phyloP scores from a whole-genome alignment of 2,888 invertebrate species.

The Pilophorus perplexus region DNA sequence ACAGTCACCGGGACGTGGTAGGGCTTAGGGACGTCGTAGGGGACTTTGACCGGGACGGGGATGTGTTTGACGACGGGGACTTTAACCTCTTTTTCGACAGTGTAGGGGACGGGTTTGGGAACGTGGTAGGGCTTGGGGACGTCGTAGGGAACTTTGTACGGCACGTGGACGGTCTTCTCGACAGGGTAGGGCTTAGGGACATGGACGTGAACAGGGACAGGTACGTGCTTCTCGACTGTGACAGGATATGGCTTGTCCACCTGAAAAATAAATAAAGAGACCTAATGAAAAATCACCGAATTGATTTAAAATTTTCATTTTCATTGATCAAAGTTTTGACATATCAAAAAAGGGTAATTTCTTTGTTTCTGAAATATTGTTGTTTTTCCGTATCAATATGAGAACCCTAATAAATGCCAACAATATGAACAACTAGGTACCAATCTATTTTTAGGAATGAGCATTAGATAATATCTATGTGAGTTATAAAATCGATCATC shows the following conservation, averaged over 20 bases:
- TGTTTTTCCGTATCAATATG: too few species aligned
- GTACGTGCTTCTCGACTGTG: constrained; percentile 45
- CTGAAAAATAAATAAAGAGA: too few species aligned
- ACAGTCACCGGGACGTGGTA: constrained; percentile 45
- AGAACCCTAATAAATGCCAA: too few species aligned
- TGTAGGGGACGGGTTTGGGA: constrained; percentile 38
- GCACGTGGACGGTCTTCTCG: constrained; percentile 42
- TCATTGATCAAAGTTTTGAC: too few species aligned
- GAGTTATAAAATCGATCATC: too few species aligned
- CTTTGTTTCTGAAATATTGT: too few species aligned
- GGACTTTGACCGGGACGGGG: constrained; percentile 45
- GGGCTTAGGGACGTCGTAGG: constrained; percentile 44
- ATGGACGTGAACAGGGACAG: constrained; percentile 47
- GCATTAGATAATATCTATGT: too few species aligned
- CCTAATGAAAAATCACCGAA: too few species aligned
- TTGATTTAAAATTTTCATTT: too few species aligned
- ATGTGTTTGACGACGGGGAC: constrained; percentile 32
- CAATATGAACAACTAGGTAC: too few species aligned
- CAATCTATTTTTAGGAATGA: too few species aligned
- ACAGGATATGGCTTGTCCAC: constrained; percentile 40
- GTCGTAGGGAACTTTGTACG: constrained; percentile 44
- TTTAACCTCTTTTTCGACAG: constrained; percentile 33
- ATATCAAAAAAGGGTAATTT: too few species aligned
- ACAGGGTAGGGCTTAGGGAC: constrained; percentile 40
- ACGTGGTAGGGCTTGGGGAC: constrained; percentile 45